Percentiles rank a stretch among this genome's conserved stretches.
phyloP scores from a whole-genome alignment of 2,113 vertebrate genomes.

The Camelus bactrianus region DNA sequence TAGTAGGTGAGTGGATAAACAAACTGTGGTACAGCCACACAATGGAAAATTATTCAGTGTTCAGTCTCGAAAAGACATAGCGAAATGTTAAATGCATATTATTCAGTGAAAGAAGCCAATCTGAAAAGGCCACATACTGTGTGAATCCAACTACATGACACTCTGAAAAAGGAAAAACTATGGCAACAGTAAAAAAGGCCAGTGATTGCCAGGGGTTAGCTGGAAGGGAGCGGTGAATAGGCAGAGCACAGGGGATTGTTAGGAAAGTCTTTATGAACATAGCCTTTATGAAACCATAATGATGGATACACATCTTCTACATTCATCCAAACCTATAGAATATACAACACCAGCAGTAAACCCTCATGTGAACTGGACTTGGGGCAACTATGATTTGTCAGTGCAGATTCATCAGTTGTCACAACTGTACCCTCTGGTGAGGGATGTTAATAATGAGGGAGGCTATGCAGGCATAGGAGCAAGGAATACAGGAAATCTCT shows the following conservation, averaged over 20 bases:
- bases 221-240: background rate
- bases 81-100: background rate
- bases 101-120: background rate
- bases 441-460: background rate
- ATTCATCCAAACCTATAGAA: background rate
- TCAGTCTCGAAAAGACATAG: background rate
- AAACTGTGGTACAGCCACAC: background rate
- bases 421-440: background rate
- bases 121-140: background rate
- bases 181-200: background rate
- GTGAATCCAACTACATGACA: background rate
- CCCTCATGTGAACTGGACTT: background rate
- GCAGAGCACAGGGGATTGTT: background rate
- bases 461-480: too few species aligned
- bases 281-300: background rate
- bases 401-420: rapidly evolving
- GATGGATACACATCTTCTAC: too few species aligned
- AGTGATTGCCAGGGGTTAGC: background rate
- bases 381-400: background rate
- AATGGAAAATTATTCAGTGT: background rate
- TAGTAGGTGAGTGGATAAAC: background rate
- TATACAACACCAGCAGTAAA: background rate
- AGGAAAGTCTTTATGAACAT: background rate
- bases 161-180: background rate
- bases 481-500: background rate